Conservation (phyloP, 2,113 vertebrate species). For the Phalacrocorax carbo region DNA sequence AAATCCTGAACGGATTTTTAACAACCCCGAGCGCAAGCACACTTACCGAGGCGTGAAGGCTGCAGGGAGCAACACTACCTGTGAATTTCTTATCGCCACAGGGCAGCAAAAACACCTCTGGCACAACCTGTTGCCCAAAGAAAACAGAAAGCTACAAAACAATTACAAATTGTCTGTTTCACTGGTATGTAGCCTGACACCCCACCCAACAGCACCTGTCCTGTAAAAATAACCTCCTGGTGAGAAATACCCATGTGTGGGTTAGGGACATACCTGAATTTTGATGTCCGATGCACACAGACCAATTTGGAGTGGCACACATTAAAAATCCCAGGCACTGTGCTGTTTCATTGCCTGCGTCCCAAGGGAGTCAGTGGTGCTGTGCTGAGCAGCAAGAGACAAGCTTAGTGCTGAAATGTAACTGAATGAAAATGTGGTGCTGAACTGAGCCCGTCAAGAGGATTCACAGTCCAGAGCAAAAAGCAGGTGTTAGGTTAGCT, state of each 20-base stretch:
- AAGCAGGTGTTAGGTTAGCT: neutral
- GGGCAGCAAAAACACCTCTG: neutral
- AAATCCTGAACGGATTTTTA: rapidly evolving
- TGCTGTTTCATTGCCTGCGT: rapidly evolving
- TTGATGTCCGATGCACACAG: rapidly evolving
- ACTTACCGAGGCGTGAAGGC: neutral
- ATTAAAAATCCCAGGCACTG: rapidly evolving
- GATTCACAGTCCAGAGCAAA: neutral
- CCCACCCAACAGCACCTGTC: too few relatives aligned
- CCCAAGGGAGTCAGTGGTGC: neutral
- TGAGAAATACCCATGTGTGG: rapidly evolving
- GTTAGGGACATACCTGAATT: neutral
- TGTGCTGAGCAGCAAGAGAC: neutral
- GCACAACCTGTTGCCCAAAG: neutral
- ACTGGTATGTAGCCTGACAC: neutral
- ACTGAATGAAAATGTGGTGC: neutral
- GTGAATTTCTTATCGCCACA: rapidly evolving
- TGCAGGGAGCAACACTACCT: neutral
- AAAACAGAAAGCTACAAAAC: neutral
- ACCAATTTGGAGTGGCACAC: rapidly evolving
- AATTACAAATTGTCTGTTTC: neutral
- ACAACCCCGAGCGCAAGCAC: rapidly evolving
- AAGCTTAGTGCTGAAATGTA: neutral
- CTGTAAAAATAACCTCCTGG: neutral
- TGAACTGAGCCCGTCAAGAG: neutral